Base-by-base conservation (phyloP, 2,888 invertebrate species). In the Drosophila eohydei region DNA sequence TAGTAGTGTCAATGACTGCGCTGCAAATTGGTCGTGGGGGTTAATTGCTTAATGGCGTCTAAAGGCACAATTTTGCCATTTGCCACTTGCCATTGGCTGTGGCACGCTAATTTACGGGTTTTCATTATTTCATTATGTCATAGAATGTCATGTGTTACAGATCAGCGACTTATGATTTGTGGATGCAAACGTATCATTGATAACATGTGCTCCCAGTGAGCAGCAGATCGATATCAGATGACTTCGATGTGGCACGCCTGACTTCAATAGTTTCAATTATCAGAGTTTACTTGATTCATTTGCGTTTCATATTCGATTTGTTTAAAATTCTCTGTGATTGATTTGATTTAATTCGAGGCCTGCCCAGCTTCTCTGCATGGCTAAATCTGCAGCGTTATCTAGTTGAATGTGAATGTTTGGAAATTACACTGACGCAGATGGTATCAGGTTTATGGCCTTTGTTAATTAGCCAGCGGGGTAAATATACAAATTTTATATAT, bases 41-140 rank as follows among this genome's bases (percentile, higher is more conserved):
- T 84, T 80, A 84, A 84, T 84, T 89, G 83, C 73, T 83, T 70
- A 88, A 88, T 74, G 72, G 62, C 74, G 69, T 80, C 82, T 68
- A 66, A 82, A 65, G 55, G 28, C 46, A 71, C 48, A 67, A 76
- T 59, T 85, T 50, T 61, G 81, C 51, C 71, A 69, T 69, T 56
- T 64, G 80, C 21, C 21, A 21, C 21, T 50, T 61, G 81, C 51
- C 71, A 69, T 69, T 56, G 62, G 80, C 64, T 65, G 46, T 46
- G 62, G 66, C 86, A 83, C 86, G 88, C 69, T 83, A 88, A 71
- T 83, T 80, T 74, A 59, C 68, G 72, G 44, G 56, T 51, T 57
- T 74, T 77, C 55, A 81, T 72, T 70, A 65, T 82, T 69, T 75
- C 38, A 78, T 73, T 85, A 67, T 67, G 70, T 58, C 65, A 68